Evolutionary conservation across 2,888 invertebrate genomes (phyloP), one percentile per base, ranked within the genome.

Genomic region (Pycnomerus fuliginosus): DNA sequence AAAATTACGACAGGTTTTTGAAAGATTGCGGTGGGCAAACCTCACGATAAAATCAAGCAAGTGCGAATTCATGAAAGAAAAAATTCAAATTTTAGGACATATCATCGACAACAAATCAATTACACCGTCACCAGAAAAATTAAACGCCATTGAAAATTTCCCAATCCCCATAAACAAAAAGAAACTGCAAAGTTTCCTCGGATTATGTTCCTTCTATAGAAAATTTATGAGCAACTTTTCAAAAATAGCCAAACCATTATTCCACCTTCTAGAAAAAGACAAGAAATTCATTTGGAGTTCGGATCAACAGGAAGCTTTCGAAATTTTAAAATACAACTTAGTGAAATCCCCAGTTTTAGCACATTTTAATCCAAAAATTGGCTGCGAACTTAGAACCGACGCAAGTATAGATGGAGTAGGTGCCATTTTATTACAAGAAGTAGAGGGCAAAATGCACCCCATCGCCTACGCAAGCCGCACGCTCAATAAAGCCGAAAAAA

Each of bases 221-320:
- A 50, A 50, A 43, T 50, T 43, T 25, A 42, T 47, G 11, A 14
- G 34, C 14, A 38, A 47, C 11, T 44, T 42, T 30, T 24, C 44
- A 23, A 29, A 25, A 30, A 41, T 50, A 3, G 50, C 44, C 1
- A 10, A 37, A 37, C 50, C 47, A 3, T 11, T 50, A 17, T 36
- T 48, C 13, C 3, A 16, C 1, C 14, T 44, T 15, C 24, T 31
- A 7, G 36, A 38, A 36, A 27, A 39, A 27, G 30, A 36, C 20
- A n/a, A 8, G 16, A 17, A 25, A 27, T 50, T 39, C 24, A 29
- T 2, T 11, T 44, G 40, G 42, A 22, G 7, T 1, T 1, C 27
- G 8, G 15, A 31, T 1, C 42, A 37, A 29, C 8, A 35, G 8
- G 14, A 43, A 5, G 38, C 46, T 1, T 43, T 50, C 10, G 14